Evolutionary conservation across 2,888 invertebrate genomes (phyloP), one percentile per base, ranked within the genome.

Genomic region (Acanthacorydalis orientalis): DNA sequence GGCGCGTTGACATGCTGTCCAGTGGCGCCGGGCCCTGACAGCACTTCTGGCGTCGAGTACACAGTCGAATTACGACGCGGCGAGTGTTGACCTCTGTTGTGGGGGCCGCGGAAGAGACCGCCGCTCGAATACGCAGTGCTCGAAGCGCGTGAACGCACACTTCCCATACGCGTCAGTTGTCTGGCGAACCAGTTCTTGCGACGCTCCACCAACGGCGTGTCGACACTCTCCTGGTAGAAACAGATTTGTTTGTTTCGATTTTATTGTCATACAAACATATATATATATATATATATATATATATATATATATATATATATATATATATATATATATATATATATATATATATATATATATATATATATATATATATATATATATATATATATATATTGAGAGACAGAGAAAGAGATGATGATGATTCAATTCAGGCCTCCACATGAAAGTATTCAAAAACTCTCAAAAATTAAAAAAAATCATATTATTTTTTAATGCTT

Each of bases 171-270:
- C 10, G 85, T 86, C 53, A 89, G 80, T 61, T 87, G 87, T 43
- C 89, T 74, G 55, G 84, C 84, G 56, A 90, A 81, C 89, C 89
- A 89, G 64, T 85, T 88, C 64, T 88, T 89, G 35, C 88, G 71
- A 47, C 87, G 68, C 61, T 88, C 87, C 14, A 85, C 87, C 59
- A 89, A 73, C 8, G 89, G 89, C 0, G 89, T 89, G 58, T 89
- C 89, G 1, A 90, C 89, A 60, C 89, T 88, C 68, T 89, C 88
- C 88, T 88, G 63, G 31, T n/a, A n/a, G 69, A 59, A 48, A 49
- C n/a, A 53, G 53, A 50, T 40, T 46, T 23, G 23, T 23, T 4
- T 23, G 2, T 23, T 23, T 23, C 41, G 31, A 23, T 23, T 23
- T 23, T 23, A 23, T 23, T 23, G 23, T 23, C 6, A n/a, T n/a